Percentiles rank a stretch among this genome's conserved stretches.
phyloP scores from a whole-genome alignment of 2,797 vertebrate genomes.

The Prunella strophiata region DNA sequence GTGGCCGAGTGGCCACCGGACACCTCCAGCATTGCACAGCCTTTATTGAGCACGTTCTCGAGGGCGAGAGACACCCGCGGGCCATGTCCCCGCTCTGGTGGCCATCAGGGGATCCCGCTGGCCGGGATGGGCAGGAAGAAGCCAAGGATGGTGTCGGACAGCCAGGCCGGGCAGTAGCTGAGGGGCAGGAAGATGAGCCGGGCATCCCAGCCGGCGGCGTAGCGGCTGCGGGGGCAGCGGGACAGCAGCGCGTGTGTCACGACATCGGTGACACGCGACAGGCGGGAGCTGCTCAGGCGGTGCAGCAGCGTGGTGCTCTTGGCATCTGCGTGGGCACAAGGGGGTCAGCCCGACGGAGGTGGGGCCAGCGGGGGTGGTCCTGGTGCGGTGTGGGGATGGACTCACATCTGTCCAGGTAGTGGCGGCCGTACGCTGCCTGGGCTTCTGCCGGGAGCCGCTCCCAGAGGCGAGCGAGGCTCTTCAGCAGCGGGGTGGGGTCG shows the following conservation, averaged over 20 bases:
- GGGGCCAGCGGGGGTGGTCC: accelerated
- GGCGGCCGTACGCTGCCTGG: slow-evolving; percentile 46
- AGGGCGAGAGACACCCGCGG: accelerated
- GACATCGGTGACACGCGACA: slow-evolving; percentile 34
- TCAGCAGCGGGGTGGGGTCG: accelerated
- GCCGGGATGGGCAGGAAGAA: not conserved
- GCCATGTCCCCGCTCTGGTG: accelerated
- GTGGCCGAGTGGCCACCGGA: not conserved
- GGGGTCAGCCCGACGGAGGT: accelerated
- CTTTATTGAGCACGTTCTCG: not conserved
- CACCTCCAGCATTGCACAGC: not conserved
- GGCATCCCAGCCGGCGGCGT: slow-evolving; percentile 60
- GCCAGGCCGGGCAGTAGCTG: slow-evolving; percentile 66
- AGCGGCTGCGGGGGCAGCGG: slow-evolving; percentile 52
- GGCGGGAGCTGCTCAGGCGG: not conserved
- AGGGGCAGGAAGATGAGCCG: slow-evolving; percentile 36
- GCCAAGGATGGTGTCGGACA: accelerated
- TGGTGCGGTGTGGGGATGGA: accelerated
- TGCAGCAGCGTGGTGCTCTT: accelerated
- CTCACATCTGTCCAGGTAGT: slow-evolving; percentile 48
- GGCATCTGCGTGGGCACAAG: not conserved
- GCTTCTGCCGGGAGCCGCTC: not conserved
- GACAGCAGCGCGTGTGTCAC: slow-evolving; percentile 62
- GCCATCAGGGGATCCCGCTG: accelerated
- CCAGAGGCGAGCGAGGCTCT: not conserved